phyloP scores from a whole-genome alignment of 2,888 invertebrate species.

The Hirtodrosophila cameraria region DNA sequence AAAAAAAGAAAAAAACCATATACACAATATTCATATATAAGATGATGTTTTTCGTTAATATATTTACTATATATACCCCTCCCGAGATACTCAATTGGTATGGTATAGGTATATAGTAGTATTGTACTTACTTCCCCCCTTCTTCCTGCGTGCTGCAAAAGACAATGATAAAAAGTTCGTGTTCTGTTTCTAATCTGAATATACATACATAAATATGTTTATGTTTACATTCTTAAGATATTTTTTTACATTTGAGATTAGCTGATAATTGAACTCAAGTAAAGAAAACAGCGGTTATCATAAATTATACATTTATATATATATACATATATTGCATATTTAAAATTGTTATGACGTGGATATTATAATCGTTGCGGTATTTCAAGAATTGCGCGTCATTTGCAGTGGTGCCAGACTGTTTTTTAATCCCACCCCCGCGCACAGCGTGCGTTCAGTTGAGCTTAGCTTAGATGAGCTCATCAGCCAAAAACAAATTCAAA shows the following conservation, averaged over 20 bases:
- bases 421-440: too few species aligned
- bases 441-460: too few species aligned
- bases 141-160: constrained; percentile 18
- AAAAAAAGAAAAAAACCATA: background rate
- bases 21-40: constrained; percentile 7
- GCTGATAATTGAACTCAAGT: constrained; percentile 4
- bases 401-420: background rate
- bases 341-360: constrained; percentile 1
- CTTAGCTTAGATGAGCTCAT: too few species aligned
- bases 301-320: too few species aligned
- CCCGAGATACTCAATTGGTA: background rate
- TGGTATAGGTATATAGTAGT: background rate
- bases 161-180: constrained; percentile 27
- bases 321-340: too few species aligned
- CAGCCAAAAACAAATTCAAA: too few species aligned
- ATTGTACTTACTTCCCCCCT: constrained; percentile 1
- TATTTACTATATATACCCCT: too few species aligned
- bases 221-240: background rate
- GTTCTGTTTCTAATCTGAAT: constrained; percentile 22
- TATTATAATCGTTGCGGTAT: background rate
- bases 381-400: constrained; percentile 11
- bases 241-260: background rate
- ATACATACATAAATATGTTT: constrained; percentile 23
- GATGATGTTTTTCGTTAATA: constrained; percentile 7
- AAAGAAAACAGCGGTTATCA: too few species aligned